Evolutionary conservation across 2,888 invertebrate species (phyloP), one percentile per base, ranked within the genome.

Genomic region (Coelopa pilipes): DNA sequence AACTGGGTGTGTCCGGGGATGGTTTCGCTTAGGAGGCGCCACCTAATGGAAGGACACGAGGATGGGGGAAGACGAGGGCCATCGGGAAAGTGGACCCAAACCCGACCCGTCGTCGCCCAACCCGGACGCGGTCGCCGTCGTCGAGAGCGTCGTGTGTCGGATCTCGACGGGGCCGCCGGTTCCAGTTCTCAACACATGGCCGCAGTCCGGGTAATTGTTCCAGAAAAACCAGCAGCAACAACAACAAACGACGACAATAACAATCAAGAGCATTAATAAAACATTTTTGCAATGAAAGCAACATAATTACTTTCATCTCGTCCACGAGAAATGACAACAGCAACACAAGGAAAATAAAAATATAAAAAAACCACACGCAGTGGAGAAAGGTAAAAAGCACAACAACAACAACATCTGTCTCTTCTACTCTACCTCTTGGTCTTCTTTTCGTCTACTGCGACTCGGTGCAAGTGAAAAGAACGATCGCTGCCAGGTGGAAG

Each of bases 271-370:
- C 15, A 46, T 13, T 59, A 47, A 59, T 47, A 55, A 55, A 21
- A 46, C 57, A 71, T 71, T 71, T 71, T 71, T 65, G 63, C 71
- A 55, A 63, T 53, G 71, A 71, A 71, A 71, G 71, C 65, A 55
- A 46, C 71, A 65, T 55, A 71, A 55, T 71, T 71, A 71, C 63
- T 71, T 62, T 70, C 47, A 49, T 59, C 65, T 47, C 21, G 50
- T 45, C 34, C 24, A 49, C 21, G n/a, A 66, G 66, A 24, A 68
- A 53, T 46, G 65, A 65, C 47, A n/a, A 17, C n/a, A 34, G 10
- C 46, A 19, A 47, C 59, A n/a, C n/a, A n/a, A n/a, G n/a, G 34
- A 34, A 34, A 34, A 34, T 7, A 34, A 34, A 15, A 55, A 47
- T 15, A 55, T 47, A 69, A 57, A 17, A 62, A 62, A 63, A 34